Evolutionary conservation across 2,797 vertebrate species (phyloP), one percentile per base, ranked within the genome.

Genomic region (Halcyon smyrnensis): DNA sequence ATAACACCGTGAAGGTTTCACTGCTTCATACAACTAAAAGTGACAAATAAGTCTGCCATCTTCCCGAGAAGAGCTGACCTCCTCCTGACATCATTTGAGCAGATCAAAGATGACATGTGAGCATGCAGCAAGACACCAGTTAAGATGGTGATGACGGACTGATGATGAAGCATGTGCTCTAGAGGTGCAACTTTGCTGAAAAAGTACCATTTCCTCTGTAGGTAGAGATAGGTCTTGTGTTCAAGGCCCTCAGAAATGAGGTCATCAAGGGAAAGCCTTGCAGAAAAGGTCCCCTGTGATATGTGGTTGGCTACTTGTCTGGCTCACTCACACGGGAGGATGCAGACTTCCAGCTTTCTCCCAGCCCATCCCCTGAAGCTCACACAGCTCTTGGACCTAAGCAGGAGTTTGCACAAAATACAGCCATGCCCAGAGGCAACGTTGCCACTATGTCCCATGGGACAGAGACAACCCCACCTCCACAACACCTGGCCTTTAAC

Each of bases 21-120:
- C 8, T 4, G 11, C 51, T 51, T 60, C 11, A 0, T 3, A 12
- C 6, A 63, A 9, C 13, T 59, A 15, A 14, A 67, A 41, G 63
- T 19, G 30, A 91, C 73, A 80, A 85, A 28, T 0, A 19, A 10
- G 5, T 45, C 50, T 79, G 59, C 12, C n/a, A 12, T 13, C 36
- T 81, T 62, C 32, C 30, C 65, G 48, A 64, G 34, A 30, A 78
- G 45, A 19, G 73, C n/a, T 62, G 41, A 53, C 48, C 69, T 69
- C 73, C 37, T 85, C 34, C 79, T 1, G 11, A 32, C 63, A 32
- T 8, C 6, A 18, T 8, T 41, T 11, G 27, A 28, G 48, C 74
- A 56, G 15, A 48, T 15, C n/a, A 21, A 5, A 37, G 11, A 41
- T 0, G 2, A 59, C 1, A 0, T 1, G 3, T 0, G 2, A 67